Percentiles rank a stretch among this genome's conserved stretches.
Conservation (phyloP, 2,797 vertebrate genomes). For the Trachurus trachurus region DNA sequence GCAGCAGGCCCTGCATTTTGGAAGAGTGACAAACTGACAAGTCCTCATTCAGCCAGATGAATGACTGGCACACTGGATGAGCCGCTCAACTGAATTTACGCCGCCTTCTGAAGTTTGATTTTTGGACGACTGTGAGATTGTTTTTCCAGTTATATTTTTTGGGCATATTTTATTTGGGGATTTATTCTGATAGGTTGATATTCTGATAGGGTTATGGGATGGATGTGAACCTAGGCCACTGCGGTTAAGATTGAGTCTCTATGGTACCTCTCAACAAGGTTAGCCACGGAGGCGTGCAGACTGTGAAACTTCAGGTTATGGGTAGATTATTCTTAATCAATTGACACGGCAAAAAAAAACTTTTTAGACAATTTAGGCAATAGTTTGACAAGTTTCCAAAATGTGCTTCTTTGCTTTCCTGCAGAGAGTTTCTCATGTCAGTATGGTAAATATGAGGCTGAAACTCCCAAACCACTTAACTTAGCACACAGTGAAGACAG, state of each 20-base stretch:
- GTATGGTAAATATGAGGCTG: not conserved
- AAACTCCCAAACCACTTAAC: not conserved
- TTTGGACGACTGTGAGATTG: not conserved
- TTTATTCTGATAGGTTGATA: no score
- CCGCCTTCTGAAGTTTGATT: not conserved
- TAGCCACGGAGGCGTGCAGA: no score
- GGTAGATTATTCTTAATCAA: not conserved
- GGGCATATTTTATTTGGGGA: no score
- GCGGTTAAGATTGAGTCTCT: no score
- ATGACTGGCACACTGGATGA: not conserved
- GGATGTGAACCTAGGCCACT: no score
- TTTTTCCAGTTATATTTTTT: no score
- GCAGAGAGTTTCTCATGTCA: not conserved
- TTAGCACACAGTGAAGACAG: not conserved
- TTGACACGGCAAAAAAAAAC: not conserved
- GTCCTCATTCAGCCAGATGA: slow-evolving; percentile 1
- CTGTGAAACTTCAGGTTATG: not conserved
- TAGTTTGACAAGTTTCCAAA: slow-evolving; percentile 17
- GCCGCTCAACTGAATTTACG: not conserved
- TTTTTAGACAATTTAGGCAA: not conserved
- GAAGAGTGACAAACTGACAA: slow-evolving; percentile 5
- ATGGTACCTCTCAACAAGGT: no score
- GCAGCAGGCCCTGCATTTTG: slow-evolving; percentile 2
- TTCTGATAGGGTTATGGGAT: no score
- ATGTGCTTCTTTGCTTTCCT: not conserved